These are phyloP conservation scores for Pediacus dermestoides DNA, from an alignment of 2,888 invertebrate genomes.

Conservation along the genomic window DNA sequence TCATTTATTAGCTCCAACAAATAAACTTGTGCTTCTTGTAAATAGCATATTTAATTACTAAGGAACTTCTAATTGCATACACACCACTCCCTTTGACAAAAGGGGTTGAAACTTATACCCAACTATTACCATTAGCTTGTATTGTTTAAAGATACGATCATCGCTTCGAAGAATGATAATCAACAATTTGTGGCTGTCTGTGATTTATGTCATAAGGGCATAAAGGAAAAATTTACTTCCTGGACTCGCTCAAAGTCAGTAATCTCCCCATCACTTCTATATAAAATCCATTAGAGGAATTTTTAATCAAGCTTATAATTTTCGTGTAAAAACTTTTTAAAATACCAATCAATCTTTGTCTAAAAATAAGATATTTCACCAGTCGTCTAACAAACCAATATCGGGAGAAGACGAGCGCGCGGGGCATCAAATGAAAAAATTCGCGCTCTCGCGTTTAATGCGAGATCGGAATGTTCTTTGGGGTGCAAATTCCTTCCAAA, in stretches of 20 bases:
- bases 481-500: slow-evolving; percentile 51
- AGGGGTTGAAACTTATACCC: slow-evolving; percentile 28
- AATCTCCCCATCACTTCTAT: slow-evolving; percentile 15
- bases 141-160: too few species aligned
- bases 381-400: slow-evolving; percentile 36
- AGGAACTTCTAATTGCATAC: slow-evolving; percentile 32
- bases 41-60: slow-evolving; percentile 32
- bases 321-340: slow-evolving; percentile 27
- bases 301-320: slow-evolving; percentile 42
- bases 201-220: too few species aligned
- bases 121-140: slow-evolving; percentile 32
- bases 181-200: too few species aligned
- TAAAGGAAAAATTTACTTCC: too few species aligned
- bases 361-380: slow-evolving; percentile 32
- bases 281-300: slow-evolving; percentile 39
- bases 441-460: slow-evolving; percentile 32
- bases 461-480: slow-evolving; percentile 47
- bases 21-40: slow-evolving; percentile 29
- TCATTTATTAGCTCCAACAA: slow-evolving; percentile 20
- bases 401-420: too few species aligned
- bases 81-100: slow-evolving; percentile 21
- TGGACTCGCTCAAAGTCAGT: too few species aligned
- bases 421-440: slow-evolving; percentile 38
- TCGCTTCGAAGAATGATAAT: too few species aligned
- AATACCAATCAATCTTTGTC: slow-evolving; percentile 42